Evolutionary conservation across 1,140 invertebrate species (phyloP).

Genomic region (Steinernema feltiae): DNA sequence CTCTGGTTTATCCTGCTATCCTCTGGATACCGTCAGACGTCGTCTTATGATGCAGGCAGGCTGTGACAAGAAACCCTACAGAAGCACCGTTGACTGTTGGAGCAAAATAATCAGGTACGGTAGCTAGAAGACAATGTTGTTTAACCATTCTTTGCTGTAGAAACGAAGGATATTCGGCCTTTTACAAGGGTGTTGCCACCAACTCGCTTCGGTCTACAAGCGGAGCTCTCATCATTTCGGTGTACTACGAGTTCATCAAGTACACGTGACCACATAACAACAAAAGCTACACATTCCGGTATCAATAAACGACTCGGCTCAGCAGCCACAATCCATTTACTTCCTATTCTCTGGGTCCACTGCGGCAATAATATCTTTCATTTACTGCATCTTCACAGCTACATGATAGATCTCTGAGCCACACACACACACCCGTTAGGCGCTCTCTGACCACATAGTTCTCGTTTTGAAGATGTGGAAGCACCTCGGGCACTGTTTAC

Average conservation of each 20-base stretch:
- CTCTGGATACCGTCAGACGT: constrained; percentile 49
- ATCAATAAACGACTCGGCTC: neutral
- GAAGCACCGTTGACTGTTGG: constrained; percentile 41
- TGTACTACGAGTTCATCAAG: constrained; percentile 52
- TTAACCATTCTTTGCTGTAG: constrained; percentile 28
- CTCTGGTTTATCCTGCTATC: constrained; percentile 48
- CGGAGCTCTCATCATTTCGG: constrained; percentile 47
- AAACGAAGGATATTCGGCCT: constrained; percentile 38
- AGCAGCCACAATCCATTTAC: neutral
- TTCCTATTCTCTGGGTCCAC: no score
- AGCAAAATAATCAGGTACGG: constrained; percentile 28
- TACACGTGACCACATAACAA: constrained; percentile 32
- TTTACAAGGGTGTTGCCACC: constrained; percentile 47
- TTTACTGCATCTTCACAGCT: no score
- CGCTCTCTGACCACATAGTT: no score
- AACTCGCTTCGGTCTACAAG: constrained; percentile 47
- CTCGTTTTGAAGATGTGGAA: no score
- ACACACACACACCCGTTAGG: no score
- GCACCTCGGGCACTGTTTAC: no score
- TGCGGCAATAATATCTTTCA: no score
- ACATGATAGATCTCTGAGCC: no score
- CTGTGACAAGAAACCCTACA: constrained; percentile 39
- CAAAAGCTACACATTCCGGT: neutral
- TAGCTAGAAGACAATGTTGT: neutral
- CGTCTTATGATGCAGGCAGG: constrained; percentile 49